A percentile compares a stretch with the other conserved stretches of the same genome.
phyloP scores from a whole-genome alignment of 1,140 invertebrate genomes.

The Proctacanthus coquilletti region DNA sequence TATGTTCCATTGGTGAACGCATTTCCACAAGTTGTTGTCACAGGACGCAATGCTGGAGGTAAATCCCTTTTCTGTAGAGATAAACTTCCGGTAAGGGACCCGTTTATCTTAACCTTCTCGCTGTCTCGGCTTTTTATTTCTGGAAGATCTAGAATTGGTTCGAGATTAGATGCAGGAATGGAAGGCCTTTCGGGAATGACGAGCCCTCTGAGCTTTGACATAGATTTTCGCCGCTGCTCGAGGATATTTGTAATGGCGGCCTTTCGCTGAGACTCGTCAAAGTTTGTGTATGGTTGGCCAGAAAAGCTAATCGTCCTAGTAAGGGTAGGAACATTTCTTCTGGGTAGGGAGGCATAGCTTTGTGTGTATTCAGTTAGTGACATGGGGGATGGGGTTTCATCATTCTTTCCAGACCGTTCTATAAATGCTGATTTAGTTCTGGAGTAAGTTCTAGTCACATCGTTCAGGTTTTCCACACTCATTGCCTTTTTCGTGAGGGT shows the following conservation, averaged over 20 bases:
- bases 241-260: slow-evolving; percentile 31
- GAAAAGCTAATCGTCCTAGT: slow-evolving; percentile 38
- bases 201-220: slow-evolving; percentile 68
- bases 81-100: slow-evolving; percentile 8
- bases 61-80: background rate
- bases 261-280: slow-evolving; percentile 22
- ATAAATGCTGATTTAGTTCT: slow-evolving; percentile 8
- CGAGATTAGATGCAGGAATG: slow-evolving; percentile 30
- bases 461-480: slow-evolving; percentile 27
- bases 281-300: slow-evolving; percentile 12
- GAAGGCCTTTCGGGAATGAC: slow-evolving; percentile 65
- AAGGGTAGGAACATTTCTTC: slow-evolving; percentile 18
- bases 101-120: slow-evolving; percentile 17
- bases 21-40: too few species aligned
- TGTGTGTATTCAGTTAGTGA: slow-evolving; percentile 10
- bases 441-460: slow-evolving; percentile 14
- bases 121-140: slow-evolving; percentile 58
- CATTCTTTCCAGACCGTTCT: background rate
- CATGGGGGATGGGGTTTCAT: too few species aligned
- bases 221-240: slow-evolving; percentile 61
- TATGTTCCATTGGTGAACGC: background rate
- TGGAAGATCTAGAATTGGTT: slow-evolving; percentile 47
- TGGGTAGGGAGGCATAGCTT: slow-evolving; percentile 26
- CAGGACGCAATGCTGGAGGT: background rate
- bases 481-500: slow-evolving; percentile 21